Base-by-base conservation (phyloP, 2,113 vertebrate genomes). In the Crypturellus undulatus region DNA sequence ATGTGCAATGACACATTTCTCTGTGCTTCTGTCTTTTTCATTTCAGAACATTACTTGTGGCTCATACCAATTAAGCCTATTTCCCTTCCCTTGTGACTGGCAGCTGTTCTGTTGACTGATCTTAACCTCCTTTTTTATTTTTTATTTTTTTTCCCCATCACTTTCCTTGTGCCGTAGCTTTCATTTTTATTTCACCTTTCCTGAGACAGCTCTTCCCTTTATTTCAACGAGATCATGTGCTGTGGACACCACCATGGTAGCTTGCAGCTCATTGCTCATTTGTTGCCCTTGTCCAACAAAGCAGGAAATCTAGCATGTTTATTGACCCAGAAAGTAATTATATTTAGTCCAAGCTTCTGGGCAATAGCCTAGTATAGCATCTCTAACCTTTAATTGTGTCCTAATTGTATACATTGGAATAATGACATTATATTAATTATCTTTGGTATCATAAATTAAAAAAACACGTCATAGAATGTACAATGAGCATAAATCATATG, bases 91-190 rank as follows among this genome's bases (percentile, higher is more conserved):
- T 77, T 60, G 34, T 67, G 40, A 71, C 7, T 3, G 20, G 9
- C 26, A 52, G 7, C 47, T 4, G 42, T 36, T 64, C 21, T 5
- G 4, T 67, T 22, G 11, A 3, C 52, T 0, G 0, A 12, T 34
- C 81, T 80, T 47, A 60, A 30, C 6, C 10, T 56, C 32, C 78
- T 9, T 54, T 2, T 59, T 84, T 49, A 19, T 47, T 47, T 47
- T 47, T 47, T 45, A 13, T 43, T 43, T 43, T 80, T 9, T 51
- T 2, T 59, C 79, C 84, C 47, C 52, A 25, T 3, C 0, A 38
- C 80, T 78, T 79, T 80, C 4, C 2, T 6, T 32, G 11, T 59
- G 30, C 0, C 4, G 38, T 70, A 52, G 4, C 14, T 75, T 38
- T 60, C 1, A 12, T 40, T 87, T 80, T 54, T 64, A 5, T 72